These are phyloP conservation scores for Glossophaga mutica DNA, from an alignment of 2,797 vertebrate species.

Conservation along the genomic window DNA sequence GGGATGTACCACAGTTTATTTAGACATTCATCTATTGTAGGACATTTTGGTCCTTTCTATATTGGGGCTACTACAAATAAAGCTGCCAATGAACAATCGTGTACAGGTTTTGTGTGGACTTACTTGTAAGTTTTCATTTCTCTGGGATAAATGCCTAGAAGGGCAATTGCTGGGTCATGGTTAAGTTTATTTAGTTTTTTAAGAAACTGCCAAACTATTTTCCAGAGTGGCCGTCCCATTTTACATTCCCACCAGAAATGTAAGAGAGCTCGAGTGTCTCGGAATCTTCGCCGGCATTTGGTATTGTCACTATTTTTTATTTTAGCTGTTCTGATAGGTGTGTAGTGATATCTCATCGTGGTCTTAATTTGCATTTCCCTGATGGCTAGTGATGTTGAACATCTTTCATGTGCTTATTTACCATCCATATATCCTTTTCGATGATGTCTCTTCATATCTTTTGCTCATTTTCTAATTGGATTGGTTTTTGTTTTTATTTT, in stretches of 20 bases:
- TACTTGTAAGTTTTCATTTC: slow-evolving; percentile 55
- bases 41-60: slow-evolving; percentile 37
- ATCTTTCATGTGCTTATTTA: slow-evolving; percentile 67
- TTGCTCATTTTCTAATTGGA: slow-evolving; percentile 55
- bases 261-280: slow-evolving; percentile 65
- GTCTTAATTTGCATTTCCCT: slow-evolving; percentile 66
- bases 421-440: slow-evolving; percentile 53
- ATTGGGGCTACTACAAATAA: slow-evolving; percentile 47
- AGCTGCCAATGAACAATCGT: slow-evolving; percentile 28
- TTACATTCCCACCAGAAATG: slow-evolving; percentile 63
- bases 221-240: slow-evolving; percentile 67
- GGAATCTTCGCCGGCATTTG: slow-evolving; percentile 60
- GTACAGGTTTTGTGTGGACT: slow-evolving; percentile 52
- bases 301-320: slow-evolving; percentile 73
- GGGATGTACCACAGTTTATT: background rate
- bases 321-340: slow-evolving; percentile 69
- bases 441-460: slow-evolving; percentile 55
- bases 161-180: slow-evolving; percentile 62
- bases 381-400: slow-evolving; percentile 60
- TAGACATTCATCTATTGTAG: slow-evolving; percentile 21
- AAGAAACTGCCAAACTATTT: slow-evolving; percentile 70
- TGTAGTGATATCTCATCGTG: slow-evolving; percentile 60
- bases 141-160: slow-evolving; percentile 62
- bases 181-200: slow-evolving; percentile 70
- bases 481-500: slow-evolving; percentile 39